These are phyloP conservation scores for Chrysaora quinquecirrha DNA, from an alignment of 30 jellyfish, hydroid and myxozoan species.

Conservation along the genomic window DNA sequence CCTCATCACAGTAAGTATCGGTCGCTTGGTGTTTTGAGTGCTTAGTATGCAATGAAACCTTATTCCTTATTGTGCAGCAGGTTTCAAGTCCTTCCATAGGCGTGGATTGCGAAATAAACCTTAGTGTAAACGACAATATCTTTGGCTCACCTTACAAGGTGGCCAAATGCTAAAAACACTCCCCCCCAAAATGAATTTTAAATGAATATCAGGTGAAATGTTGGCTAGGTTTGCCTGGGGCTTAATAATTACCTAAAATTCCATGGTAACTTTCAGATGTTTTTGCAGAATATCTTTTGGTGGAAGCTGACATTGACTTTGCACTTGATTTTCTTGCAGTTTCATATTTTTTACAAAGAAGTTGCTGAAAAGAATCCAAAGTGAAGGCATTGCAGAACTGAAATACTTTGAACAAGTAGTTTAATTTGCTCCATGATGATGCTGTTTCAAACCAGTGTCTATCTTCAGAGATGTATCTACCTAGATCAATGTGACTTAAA, in stretches of 20 bases:
- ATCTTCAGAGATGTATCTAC: constrained; percentile 28
- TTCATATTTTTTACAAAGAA: constrained; percentile 33
- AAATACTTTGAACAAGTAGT: constrained; percentile 34
- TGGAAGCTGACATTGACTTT: constrained; percentile 6
- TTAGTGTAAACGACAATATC: no score
- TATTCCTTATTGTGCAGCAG: no score
- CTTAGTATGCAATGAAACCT: no score
- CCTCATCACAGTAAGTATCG: no score
- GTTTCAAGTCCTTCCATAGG: no score
- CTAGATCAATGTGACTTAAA: background rate
- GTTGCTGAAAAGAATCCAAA: constrained; percentile 18
- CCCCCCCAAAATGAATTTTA: no score
- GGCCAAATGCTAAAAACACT: no score
- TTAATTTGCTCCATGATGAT: constrained; percentile 44
- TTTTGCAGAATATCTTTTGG: background rate
- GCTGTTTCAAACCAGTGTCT: constrained; percentile 48
- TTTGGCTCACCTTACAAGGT: no score
- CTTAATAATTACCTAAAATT: background rate
- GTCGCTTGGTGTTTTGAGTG: no score
- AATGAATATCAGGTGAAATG: no score
- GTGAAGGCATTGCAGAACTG: constrained; percentile 41
- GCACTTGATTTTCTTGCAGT: constrained; percentile 4
- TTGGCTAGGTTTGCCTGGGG: no score
- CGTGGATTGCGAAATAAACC: no score
- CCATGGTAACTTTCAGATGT: background rate